Conservation (phyloP, 2,888 invertebrate species). For the Drosophila lutescens region DNA sequence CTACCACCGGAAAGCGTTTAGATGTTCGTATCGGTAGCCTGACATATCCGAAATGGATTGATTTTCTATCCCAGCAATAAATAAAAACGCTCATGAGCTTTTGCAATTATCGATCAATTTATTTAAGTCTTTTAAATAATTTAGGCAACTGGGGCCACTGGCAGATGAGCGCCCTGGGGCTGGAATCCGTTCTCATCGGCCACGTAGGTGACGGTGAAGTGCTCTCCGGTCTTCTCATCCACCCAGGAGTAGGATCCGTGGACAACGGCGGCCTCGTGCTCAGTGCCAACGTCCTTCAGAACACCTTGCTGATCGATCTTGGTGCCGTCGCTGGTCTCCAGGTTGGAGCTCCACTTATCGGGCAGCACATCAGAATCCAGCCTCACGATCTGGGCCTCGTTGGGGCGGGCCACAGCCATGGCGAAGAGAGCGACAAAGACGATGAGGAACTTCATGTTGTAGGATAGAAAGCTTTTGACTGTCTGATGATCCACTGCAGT, state of each 20-base stretch:
- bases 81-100: neutral
- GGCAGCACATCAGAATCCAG: constrained; percentile 30
- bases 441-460: constrained; percentile 66
- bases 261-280: constrained; percentile 85
- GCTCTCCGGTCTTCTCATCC: constrained; percentile 83
- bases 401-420: constrained; percentile 64
- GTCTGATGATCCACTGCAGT: constrained; percentile 43
- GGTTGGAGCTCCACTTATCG: constrained; percentile 11
- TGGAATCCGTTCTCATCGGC: constrained; percentile 84
- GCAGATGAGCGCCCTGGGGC: constrained; percentile 85
- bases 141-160: constrained; percentile 75
- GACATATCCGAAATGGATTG: neutral
- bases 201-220: constrained; percentile 85
- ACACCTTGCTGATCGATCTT: constrained; percentile 79
- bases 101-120: constrained; percentile 19
- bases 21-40: too few relatives aligned
- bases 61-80: neutral
- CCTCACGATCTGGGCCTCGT: constrained; percentile 43
- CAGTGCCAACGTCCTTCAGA: constrained; percentile 85
- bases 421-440: constrained; percentile 69
- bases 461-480: constrained; percentile 29
- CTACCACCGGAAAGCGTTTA: too few relatives aligned
- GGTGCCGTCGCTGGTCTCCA: constrained; percentile 41
- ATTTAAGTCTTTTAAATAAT: constrained; percentile 13
- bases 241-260: constrained; percentile 85